Evolutionary conservation across 2,888 invertebrate genomes (phyloP), one percentile per base, ranked within the genome.

Genomic region (Thumatha senex): DNA sequence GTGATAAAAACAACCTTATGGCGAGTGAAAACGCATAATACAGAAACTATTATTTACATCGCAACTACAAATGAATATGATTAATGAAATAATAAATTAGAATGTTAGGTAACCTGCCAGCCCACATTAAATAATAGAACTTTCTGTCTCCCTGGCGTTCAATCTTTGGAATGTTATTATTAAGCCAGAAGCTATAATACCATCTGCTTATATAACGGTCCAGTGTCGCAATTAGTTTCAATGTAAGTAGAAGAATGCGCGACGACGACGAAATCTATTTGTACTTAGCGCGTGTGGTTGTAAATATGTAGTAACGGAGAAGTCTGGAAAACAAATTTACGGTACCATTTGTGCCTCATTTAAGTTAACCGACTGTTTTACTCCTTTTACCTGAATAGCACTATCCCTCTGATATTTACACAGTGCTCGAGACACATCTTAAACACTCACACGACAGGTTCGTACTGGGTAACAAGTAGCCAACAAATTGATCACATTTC

Each of bases 151-250:
- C 5, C 18, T 24, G 18, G 41, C 15, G 36, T 18, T 39, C 24
- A 7, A 44, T 35, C 24, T 13, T 24, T 29, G 35, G 35, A 7
- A 24, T 44, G 44, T 29, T 44, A 41, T 14, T 41, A 41, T 31
- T 15, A 30, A 30, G 50, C 40, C 34, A n/a, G 8, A 36, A 30
- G 34, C 35, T 24, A 12, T 13, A 30, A 35, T 11, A 41, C 11
- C 11, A 29, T 14, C 18, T 45, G 40, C 18, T 40, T 50, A 45
- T 45, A 9, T 49, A 44, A 49, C 29, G 18, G 18, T 24, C 18
- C 18, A 5, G 18, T 5, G 18, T 5, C 3, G 18, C 18, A 5
- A 24, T 4, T 24, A 12, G 18, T 12, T 43, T 34, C 36, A 36
- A 2, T 36, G 14, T 10, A 2, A 14, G 9, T 14, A 14, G 36